Evolutionary conservation across 2,113 vertebrate species (phyloP), one percentile per base, ranked within the genome.

Genomic region (Halichoeres trimaculatus): DNA sequence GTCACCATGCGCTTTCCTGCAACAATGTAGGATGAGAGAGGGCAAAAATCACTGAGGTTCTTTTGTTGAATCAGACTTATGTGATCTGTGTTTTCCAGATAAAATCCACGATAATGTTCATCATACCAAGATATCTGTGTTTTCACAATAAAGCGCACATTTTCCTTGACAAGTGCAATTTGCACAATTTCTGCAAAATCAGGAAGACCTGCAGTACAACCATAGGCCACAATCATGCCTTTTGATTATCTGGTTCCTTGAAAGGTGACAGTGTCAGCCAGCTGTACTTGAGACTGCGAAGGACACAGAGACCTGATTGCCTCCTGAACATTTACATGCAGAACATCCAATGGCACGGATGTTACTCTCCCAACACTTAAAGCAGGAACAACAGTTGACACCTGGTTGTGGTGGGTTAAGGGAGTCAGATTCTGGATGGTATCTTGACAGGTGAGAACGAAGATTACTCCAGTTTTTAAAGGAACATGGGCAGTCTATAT

Each of bases 61-160:
- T 10, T 4, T 14, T 45, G 43, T 14, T 45, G 4, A 4, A 7
- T 14, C 3, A 34, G 59, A 62, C 41, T 48, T 30, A 50, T 16
- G 8, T 63, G 43, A 12, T 35, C 1, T 12, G 45, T 63, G 10
- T 63, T 50, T 24, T 63, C 60, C 30, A 63, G n/a, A 30, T 63
- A 4, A 63, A 8, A 63, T 50, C 26, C 45, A 26, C 26, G 16
- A 50, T 63, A 22, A 19, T 63, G 45, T 35, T 63, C 60, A 50
- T 63, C 45, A 50, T 63, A 63, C 60, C 60, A 63, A 16, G 60
- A 20, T 0, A 22, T 63, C 19, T 50, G 60, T n/a, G 24, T 63
- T 50, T 3, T 48, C 9, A 62, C 30, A 10, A 63, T 50, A 50
- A 63, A 63, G 35, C 50, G 26, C 45, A 36, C 45, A 14, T 12